phyloP scores from a whole-genome alignment of 2,888 invertebrate species.

The Automeris io region DNA sequence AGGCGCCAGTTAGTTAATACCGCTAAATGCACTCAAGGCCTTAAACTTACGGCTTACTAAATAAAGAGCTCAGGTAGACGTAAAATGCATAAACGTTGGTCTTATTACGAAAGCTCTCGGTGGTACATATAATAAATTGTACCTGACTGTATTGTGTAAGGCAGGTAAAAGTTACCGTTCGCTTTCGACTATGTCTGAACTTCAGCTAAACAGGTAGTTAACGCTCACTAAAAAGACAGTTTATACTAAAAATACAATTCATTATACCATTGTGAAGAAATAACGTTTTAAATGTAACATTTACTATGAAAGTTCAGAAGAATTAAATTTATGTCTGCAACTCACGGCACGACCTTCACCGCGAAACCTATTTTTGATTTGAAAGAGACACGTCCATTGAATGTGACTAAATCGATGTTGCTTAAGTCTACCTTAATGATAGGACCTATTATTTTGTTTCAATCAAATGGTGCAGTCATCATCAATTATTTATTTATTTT shows the following conservation, averaged over 20 bases:
- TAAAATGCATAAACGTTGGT: slow-evolving; percentile 42
- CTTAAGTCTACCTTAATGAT: slow-evolving; percentile 35
- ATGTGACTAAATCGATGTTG: slow-evolving; percentile 42
- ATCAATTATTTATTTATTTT: slow-evolving; percentile 7
- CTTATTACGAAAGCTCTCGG: slow-evolving; percentile 69
- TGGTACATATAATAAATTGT: slow-evolving; percentile 69
- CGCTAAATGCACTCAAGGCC: too few species aligned
- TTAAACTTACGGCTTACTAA: slow-evolving; percentile 34
- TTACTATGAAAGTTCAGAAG: slow-evolving; percentile 15
- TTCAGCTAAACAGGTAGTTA: slow-evolving; percentile 36
- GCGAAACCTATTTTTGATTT: slow-evolving; percentile 52
- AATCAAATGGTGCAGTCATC: slow-evolving; percentile 16
- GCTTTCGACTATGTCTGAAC: slow-evolving; percentile 58
- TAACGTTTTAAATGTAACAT: slow-evolving; percentile 13
- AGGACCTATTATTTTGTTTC: slow-evolving; percentile 23
- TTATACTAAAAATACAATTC: slow-evolving; percentile 1
- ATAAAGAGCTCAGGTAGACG: slow-evolving; percentile 36
- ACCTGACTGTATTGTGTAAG: slow-evolving; percentile 62
- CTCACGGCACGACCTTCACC: slow-evolving; percentile 45
- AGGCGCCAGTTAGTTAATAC: too few species aligned
- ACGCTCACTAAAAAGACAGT: slow-evolving; percentile 3
- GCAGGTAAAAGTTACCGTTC: slow-evolving; percentile 69
- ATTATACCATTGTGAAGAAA: background rate
- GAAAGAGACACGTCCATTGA: slow-evolving; percentile 45
- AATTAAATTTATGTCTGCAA: slow-evolving; percentile 23